Percentiles rank a stretch among this genome's conserved stretches.
Evolutionary conservation across 2,888 invertebrate species (phyloP).

Genomic region (Dolomedes plantarius): DNA sequence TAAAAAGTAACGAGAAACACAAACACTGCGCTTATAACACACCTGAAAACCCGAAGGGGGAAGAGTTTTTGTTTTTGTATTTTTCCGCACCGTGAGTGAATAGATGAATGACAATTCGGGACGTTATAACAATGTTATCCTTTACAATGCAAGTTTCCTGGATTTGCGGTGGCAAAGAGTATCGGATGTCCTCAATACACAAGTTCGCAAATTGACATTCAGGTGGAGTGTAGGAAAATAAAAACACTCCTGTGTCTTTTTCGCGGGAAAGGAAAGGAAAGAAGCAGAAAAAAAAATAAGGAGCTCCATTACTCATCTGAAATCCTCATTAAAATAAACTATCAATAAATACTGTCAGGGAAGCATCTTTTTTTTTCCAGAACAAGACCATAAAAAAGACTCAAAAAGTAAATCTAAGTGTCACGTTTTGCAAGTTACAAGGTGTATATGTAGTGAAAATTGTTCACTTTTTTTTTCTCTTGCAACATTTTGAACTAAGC

Average conservation of each 20-base stretch:
- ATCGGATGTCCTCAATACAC: slow-evolving; percentile 8
- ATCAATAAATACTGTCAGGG: slow-evolving; percentile 18
- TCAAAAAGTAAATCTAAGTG: not conserved
- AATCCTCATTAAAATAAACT: slow-evolving; percentile 18
- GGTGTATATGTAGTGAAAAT: not conserved
- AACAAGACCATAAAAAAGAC: not conserved
- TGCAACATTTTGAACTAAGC: too few relatives aligned
- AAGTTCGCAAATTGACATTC: slow-evolving; percentile 3
- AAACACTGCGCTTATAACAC: not conserved
- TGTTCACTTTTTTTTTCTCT: not conserved
- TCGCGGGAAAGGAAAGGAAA: not conserved
- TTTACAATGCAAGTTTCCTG: not conserved
- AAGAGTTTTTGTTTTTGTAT: not conserved
- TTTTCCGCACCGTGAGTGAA: not conserved
- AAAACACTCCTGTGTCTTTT: slow-evolving; percentile 1
- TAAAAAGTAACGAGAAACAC: not conserved
- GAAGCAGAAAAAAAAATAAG: not conserved
- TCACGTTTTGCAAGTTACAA: not conserved
- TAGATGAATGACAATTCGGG: slow-evolving; percentile 1
- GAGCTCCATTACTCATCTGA: not conserved
- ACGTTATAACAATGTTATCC: not conserved
- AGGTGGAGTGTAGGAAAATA: not conserved
- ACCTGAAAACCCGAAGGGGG: slow-evolving; percentile 9
- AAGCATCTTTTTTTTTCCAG: not conserved
- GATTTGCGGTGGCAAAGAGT: not conserved